Conservation (phyloP, 2,888 invertebrate species). For the Phoenoteleia sp. region DNA sequence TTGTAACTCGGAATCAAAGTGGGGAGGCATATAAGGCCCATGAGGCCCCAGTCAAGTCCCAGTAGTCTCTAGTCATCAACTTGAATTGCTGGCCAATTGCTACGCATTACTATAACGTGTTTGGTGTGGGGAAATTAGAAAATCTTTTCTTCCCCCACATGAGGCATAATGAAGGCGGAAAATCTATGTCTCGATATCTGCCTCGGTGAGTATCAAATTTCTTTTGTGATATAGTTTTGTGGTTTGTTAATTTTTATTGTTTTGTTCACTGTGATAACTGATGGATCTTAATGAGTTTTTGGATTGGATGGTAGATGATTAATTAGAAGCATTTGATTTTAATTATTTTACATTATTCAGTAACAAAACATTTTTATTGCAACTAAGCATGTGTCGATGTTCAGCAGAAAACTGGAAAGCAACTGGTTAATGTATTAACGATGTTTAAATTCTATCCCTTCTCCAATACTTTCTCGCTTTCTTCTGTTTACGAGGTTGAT, state of each 20-base stretch:
- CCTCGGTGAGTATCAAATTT: slow-evolving; percentile 80
- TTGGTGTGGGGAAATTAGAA: slow-evolving; percentile 63
- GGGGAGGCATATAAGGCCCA: slow-evolving; percentile 86
- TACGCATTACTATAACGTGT: slow-evolving; percentile 50
- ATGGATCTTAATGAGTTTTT: neutral
- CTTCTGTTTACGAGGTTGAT: slow-evolving; percentile 84
- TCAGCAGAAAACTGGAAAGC: slow-evolving; percentile 73
- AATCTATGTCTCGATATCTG: slow-evolving; percentile 80
- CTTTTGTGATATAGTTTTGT: neutral
- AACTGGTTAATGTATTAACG: slow-evolving; percentile 61
- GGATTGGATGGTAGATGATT: neutral
- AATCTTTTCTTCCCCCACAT: slow-evolving; percentile 58
- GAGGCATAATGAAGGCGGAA: slow-evolving; percentile 82
- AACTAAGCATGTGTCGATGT: slow-evolving; percentile 14
- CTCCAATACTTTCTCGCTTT: slow-evolving; percentile 83
- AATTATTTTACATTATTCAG: too few species aligned
- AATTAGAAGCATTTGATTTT: too few species aligned
- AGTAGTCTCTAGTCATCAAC: slow-evolving; percentile 85
- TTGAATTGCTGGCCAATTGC: slow-evolving; percentile 69
- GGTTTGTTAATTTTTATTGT: neutral
- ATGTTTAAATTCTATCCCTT: slow-evolving; percentile 68
- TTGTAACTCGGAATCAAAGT: slow-evolving; percentile 78
- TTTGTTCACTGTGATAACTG: neutral
- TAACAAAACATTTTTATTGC: slow-evolving; percentile 3
- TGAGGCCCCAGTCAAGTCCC: slow-evolving; percentile 81